These are phyloP conservation scores for Enteromius argenteus DNA, from an alignment of 2,797 vertebrate genomes.

Conservation along the genomic window DNA sequence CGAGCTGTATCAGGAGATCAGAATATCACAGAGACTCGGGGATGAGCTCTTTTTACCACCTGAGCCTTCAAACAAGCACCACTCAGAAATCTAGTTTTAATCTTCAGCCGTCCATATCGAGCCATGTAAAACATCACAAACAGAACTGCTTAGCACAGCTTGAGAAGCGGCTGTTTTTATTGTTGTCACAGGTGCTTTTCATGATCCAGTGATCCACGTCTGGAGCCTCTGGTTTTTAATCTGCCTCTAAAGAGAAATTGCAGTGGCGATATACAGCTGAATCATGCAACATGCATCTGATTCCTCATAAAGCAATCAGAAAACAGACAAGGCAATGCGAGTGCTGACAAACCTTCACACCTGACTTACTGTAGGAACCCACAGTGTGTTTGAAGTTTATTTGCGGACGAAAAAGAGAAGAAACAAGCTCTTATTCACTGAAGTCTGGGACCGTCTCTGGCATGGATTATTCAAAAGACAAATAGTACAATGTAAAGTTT, in stretches of 20 bases:
- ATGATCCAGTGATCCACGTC: constrained; percentile 8
- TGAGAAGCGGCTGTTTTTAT: constrained; percentile 17
- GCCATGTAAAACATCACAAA: background rate
- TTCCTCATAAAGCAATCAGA: constrained; percentile 36
- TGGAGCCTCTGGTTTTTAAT: constrained; percentile 29
- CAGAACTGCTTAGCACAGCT: constrained; percentile 10
- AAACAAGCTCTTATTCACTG: constrained; percentile 30
- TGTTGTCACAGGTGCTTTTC: constrained; percentile 34
- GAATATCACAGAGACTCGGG: background rate
- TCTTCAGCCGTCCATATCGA: background rate
- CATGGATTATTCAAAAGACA: constrained; percentile 46
- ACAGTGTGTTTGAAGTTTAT: constrained; percentile 24
- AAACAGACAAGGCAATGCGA: constrained; percentile 30
- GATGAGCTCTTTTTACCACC: background rate
- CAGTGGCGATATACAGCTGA: background rate
- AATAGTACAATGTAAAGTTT: constrained; percentile 51
- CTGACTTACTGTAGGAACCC: constrained; percentile 21
- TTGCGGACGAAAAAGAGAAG: constrained; percentile 15
- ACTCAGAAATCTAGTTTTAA: constrained; percentile 18
- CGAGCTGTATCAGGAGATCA: background rate
- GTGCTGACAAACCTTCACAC: constrained; percentile 32
- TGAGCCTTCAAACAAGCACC: constrained; percentile 5
- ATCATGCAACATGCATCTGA: constrained; percentile 21
- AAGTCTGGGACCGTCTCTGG: constrained; percentile 24
- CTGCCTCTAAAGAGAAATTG: constrained; percentile 20